Conservation (phyloP, 2,888 invertebrate genomes). For the Tromatobia lineatoria region DNA sequence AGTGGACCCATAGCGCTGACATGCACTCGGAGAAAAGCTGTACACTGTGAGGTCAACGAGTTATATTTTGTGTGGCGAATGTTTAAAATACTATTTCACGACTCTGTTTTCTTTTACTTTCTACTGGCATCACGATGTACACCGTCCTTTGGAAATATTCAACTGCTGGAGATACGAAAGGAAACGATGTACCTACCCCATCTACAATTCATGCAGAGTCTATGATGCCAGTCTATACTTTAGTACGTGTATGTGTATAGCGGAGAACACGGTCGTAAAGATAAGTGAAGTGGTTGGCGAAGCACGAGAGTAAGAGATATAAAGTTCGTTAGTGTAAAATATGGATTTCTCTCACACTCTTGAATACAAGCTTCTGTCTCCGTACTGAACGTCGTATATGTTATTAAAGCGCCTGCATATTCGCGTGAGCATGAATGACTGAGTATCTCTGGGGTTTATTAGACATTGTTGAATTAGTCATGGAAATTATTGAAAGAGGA, state of each 20-base stretch:
- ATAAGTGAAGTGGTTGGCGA: conserved; percentile 52
- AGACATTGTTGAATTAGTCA: background rate
- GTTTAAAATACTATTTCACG: conserved; percentile 44
- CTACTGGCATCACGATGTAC: conserved; percentile 20
- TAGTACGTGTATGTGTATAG: conserved; percentile 18
- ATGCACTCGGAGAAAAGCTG: conserved; percentile 10
- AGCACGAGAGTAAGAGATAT: conserved; percentile 46
- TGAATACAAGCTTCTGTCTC: conserved; percentile 9
- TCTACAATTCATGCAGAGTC: conserved; percentile 19
- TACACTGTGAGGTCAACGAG: conserved; percentile 14
- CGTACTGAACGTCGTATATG: background rate
- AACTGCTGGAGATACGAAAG: conserved; percentile 40
- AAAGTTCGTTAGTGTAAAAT: conserved; percentile 59
- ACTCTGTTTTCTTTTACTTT: conserved; percentile 8
- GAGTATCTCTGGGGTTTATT: conserved; percentile 15
- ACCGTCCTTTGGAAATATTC: conserved; percentile 27
- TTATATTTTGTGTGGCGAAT: conserved; percentile 16
- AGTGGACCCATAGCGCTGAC: conserved; percentile 16
- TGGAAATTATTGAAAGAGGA: background rate
- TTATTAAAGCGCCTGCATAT: background rate
- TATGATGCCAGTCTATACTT: conserved; percentile 3
- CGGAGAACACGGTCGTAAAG: conserved; percentile 50
- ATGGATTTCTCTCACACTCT: conserved; percentile 48
- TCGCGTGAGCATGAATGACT: conserved; percentile 5
- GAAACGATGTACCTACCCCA: conserved; percentile 37